Evolutionary conservation across 1,140 invertebrate genomes (phyloP).

Genomic region (Nephila pilipes): DNA sequence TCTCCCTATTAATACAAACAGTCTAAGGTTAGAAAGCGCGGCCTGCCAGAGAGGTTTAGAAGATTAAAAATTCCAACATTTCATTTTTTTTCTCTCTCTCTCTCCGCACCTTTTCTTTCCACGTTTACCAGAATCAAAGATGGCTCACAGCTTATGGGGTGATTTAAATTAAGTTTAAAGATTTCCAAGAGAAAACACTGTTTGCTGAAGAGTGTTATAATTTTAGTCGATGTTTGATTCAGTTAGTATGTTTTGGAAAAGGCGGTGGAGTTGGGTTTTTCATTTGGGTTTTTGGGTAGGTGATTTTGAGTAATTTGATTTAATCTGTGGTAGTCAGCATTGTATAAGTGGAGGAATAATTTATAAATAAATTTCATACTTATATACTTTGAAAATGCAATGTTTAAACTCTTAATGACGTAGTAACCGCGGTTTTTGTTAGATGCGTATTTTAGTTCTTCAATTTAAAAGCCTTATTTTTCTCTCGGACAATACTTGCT

Average conservation of each 20-base stretch:
- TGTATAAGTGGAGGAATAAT: neutral
- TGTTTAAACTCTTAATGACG: neutral
- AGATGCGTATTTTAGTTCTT: neutral
- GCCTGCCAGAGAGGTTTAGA: slow-evolving; percentile 50
- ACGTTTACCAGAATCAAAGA: slow-evolving; percentile 64
- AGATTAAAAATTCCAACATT: slow-evolving; percentile 59
- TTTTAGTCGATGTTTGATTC: slow-evolving; percentile 26
- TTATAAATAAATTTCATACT: neutral
- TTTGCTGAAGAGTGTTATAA: slow-evolving; percentile 21
- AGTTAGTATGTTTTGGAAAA: slow-evolving; percentile 9
- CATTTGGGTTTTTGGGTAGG: slow-evolving; percentile 3
- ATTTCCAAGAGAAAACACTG: neutral
- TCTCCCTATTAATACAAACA: slow-evolving; percentile 68
- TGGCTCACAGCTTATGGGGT: slow-evolving; percentile 32
- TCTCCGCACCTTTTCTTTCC: neutral
- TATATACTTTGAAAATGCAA: neutral
- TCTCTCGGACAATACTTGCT: neutral
- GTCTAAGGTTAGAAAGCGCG: slow-evolving; percentile 6
- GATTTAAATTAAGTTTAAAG: slow-evolving; percentile 66
- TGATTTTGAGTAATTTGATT: slow-evolving; percentile 2
- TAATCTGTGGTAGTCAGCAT: slow-evolving; percentile 28
- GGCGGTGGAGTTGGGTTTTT: neutral
- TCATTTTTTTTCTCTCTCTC: neutral
- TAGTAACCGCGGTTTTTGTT: neutral
- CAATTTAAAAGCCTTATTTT: neutral